Percentiles rank a stretch among this genome's conserved stretches.
Conservation (phyloP, 1,140 invertebrate genomes). For the Melitaea cinxia region DNA sequence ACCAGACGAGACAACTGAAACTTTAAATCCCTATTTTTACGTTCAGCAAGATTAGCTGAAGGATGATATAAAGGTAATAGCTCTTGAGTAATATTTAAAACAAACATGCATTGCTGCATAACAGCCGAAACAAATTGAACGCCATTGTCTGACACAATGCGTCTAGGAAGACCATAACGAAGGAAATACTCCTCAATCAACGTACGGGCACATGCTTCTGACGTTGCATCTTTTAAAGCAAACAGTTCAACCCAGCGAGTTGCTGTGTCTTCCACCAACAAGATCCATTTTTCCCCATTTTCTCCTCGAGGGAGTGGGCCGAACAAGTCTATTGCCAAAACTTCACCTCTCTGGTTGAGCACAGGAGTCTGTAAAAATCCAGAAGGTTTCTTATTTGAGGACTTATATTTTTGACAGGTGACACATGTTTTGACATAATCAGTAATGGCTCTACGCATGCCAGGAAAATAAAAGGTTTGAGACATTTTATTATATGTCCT, state of each 20-base stretch:
- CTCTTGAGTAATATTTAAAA: constrained; percentile 12
- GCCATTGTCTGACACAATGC: constrained; percentile 44
- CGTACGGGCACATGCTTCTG: constrained; percentile 14
- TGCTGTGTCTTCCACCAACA: constrained; percentile 19
- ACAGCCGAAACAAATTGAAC: constrained; percentile 35
- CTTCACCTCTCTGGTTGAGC: constrained; percentile 41
- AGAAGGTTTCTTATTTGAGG: constrained; percentile 45
- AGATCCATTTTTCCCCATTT: constrained; percentile 21
- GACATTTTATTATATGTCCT: constrained; percentile 39
- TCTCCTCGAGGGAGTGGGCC: constrained; percentile 42
- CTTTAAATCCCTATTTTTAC: constrained; percentile 44
- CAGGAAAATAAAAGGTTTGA: constrained; percentile 44
- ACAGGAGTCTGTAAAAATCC: constrained; percentile 44
- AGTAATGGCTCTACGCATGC: constrained; percentile 42
- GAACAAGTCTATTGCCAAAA: constrained; percentile 48
- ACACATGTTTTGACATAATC: constrained; percentile 42
- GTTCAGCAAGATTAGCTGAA: constrained; percentile 40
- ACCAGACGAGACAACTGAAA: too few relatives aligned
- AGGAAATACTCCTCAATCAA: constrained; percentile 38
- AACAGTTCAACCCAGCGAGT: constrained; percentile 34
- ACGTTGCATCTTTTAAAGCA: constrained; percentile 22
- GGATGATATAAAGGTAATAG: constrained; percentile 41
- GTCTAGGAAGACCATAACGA: constrained; percentile 32
- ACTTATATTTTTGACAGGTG: constrained; percentile 49
- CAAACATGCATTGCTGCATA: constrained; percentile 35